These are phyloP conservation scores for Bhutanitis thaidina DNA, from an alignment of 2,888 invertebrate genomes.

Conservation along the genomic window DNA sequence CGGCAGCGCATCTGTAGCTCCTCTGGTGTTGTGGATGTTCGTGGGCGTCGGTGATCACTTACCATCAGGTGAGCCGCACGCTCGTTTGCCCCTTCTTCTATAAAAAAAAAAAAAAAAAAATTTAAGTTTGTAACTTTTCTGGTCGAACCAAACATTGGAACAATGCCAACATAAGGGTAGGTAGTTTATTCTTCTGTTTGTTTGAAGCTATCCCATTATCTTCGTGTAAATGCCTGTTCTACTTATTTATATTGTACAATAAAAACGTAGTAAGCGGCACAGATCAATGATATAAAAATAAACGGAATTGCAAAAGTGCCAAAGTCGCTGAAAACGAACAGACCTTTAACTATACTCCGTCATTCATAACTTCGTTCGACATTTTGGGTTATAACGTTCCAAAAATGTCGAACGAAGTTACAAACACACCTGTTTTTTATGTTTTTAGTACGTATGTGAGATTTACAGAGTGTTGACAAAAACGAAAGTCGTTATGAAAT, in stretches of 20 bases:
- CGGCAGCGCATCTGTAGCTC: no score
- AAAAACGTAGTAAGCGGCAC: not conserved
- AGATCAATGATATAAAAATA: not conserved
- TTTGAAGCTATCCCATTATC: conserved; percentile 1
- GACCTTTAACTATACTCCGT: not conserved
- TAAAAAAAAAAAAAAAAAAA: no score
- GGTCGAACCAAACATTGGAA: not conserved
- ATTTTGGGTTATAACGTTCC: not conserved
- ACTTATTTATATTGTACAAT: not conserved
- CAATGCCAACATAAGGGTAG: not conserved
- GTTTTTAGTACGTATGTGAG: no score
- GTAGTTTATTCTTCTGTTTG: not conserved
- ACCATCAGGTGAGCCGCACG: no score
- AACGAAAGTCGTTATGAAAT: no score
- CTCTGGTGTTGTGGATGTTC: no score
- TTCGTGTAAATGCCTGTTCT: not conserved
- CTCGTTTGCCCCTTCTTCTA: no score
- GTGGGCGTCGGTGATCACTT: no score
- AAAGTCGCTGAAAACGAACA: not conserved
- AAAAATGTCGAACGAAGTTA: no score
- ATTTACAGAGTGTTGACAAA: not conserved
- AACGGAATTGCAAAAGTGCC: conserved; percentile 8
- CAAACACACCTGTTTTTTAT: no score
- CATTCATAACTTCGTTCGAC: conserved; percentile 1
- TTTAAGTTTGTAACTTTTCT: not conserved